Conservation (phyloP, 2,888 invertebrate genomes). For the Chirona hameri region DNA sequence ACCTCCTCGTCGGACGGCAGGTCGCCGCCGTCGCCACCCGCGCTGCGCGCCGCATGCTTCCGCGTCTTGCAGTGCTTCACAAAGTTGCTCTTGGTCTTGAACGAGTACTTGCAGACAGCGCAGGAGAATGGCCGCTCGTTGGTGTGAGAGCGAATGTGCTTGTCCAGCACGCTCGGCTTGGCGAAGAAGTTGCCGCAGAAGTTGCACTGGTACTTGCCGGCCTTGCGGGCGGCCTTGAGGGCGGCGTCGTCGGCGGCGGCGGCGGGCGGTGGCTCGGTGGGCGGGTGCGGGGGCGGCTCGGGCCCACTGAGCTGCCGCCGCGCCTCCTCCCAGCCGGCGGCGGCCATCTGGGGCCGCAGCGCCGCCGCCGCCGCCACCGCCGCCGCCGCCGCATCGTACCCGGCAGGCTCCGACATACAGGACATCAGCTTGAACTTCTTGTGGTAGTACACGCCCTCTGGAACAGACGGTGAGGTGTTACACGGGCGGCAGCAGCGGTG, state of each 20-base stretch:
- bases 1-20: conserved; percentile 23
- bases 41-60: conserved; percentile 34
- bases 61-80: conserved; percentile 39
- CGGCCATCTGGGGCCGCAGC: no score
- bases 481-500: no score
- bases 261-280: not conserved
- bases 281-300: no score
- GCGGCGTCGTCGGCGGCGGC: not conserved
- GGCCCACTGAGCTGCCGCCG: not conserved
- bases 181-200: conserved; percentile 39
- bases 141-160: conserved; percentile 40
- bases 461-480: not conserved
- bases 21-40: conserved; percentile 33
- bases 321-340: not conserved
- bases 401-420: not conserved
- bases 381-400: not conserved
- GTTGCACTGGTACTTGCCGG: conserved; percentile 39
- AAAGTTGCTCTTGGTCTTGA: conserved; percentile 40
- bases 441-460: conserved; percentile 37
- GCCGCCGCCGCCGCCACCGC: not conserved
- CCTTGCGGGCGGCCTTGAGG: conserved; percentile 13
- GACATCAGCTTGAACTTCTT: conserved; percentile 39
- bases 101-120: conserved; percentile 37
- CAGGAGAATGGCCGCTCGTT: conserved; percentile 40
- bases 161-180: conserved; percentile 40